phyloP scores from a whole-genome alignment of 2,888 invertebrate species.

The Polydrusus tereticollis region DNA sequence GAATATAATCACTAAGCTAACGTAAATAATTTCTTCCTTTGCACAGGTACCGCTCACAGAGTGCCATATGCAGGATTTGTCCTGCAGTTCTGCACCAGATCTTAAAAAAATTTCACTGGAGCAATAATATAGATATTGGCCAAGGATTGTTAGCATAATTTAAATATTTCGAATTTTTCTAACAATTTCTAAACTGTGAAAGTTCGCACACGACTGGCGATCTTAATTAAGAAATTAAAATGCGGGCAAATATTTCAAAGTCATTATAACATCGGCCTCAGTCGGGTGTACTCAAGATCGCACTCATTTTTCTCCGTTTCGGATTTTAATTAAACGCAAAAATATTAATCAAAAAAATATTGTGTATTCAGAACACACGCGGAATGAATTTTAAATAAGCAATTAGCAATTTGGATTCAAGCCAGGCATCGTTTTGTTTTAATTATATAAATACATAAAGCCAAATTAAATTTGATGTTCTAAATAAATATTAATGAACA shows the following conservation, averaged over 20 bases:
- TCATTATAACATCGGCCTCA: slow-evolving; percentile 27
- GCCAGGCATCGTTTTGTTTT: slow-evolving; percentile 24
- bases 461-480: slow-evolving; percentile 22
- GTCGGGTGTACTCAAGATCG: slow-evolving; percentile 18
- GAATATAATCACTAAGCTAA: no score
- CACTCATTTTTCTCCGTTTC: slow-evolving; percentile 19
- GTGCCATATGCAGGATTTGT: no score
- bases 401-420: slow-evolving; percentile 24
- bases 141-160: no score
- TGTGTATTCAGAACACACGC: slow-evolving; percentile 33
- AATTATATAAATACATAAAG: slow-evolving; percentile 30
- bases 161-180: no score
- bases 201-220: not conserved
- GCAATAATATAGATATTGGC: no score
- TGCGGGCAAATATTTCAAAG: slow-evolving; percentile 23
- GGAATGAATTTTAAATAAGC: slow-evolving; percentile 30
- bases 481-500: slow-evolving; percentile 20
- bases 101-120: no score
- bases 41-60: no score
- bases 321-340: slow-evolving; percentile 22
- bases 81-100: no score
- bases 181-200: not conserved
- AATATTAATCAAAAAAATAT: slow-evolving; percentile 28
- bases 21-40: no score
- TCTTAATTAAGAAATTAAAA: slow-evolving; percentile 31